Evolutionary conservation across 2,888 invertebrate species (phyloP).

Genomic region (Leucophora obtusa): DNA sequence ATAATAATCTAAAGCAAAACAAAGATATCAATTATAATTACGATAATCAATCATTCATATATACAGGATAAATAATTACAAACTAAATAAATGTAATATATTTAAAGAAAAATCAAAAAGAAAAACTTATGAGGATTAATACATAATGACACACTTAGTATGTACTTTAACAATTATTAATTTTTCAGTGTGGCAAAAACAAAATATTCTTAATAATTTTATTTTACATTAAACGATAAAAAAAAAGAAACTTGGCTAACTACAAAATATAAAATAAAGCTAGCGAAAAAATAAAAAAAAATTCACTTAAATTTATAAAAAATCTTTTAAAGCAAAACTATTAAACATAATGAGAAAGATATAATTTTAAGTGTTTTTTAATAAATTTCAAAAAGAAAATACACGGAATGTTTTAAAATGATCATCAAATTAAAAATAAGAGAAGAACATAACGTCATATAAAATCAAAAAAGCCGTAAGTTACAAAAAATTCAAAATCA

Average conservation of each 20-base stretch:
- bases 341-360: constrained; percentile 1
- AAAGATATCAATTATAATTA: constrained; percentile 2
- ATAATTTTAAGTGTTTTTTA: neutral
- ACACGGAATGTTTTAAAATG: constrained; percentile 53
- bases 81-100: constrained; percentile 27
- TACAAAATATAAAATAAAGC: constrained; percentile 11
- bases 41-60: constrained; percentile 4
- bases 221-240: neutral
- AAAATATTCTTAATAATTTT: neutral
- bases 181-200: neutral
- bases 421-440: constrained; percentile 32
- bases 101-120: neutral
- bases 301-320: constrained; percentile 36
- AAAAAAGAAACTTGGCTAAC: constrained; percentile 37
- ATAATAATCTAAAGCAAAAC: constrained; percentile 10
- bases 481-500: no score
- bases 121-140: constrained; percentile 4
- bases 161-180: constrained; percentile 33
- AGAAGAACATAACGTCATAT: constrained; percentile 30
- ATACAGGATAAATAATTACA: constrained; percentile 7
- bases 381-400: constrained; percentile 30
- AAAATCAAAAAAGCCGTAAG: no score
- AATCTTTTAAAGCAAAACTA: neutral
- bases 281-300: constrained; percentile 9
- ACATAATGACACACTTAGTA: constrained; percentile 19